These are phyloP conservation scores for Platorchestia sp. DNA, from an alignment of 1,140 invertebrate genomes.

Conservation along the genomic window DNA sequence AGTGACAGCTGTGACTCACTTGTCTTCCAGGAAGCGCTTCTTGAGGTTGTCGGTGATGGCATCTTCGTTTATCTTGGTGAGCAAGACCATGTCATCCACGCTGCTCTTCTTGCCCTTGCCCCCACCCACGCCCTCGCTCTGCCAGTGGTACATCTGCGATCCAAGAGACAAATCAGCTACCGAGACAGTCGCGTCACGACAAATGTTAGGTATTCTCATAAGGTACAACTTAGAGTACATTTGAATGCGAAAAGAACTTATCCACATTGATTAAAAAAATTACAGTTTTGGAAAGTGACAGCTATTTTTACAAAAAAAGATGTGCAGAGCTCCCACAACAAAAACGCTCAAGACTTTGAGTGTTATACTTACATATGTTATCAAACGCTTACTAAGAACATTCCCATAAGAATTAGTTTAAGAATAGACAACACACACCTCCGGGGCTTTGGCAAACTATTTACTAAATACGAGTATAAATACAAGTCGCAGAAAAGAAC, in stretches of 20 bases:
- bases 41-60: conserved; percentile 83
- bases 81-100: conserved; percentile 86
- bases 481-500: not conserved
- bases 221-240: not conserved
- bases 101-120: conserved; percentile 76
- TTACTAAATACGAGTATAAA: not conserved
- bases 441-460: not conserved
- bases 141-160: conserved; percentile 83
- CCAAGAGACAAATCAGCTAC: conserved; percentile 58
- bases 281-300: not conserved
- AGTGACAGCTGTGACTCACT: conserved; percentile 39
- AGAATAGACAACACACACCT: not conserved
- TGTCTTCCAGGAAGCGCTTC: conserved; percentile 81
- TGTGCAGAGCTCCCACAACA: not conserved
- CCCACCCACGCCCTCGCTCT: conserved; percentile 78
- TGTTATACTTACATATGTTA: not conserved
- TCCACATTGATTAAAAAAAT: not conserved
- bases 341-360: not conserved
- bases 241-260: not conserved
- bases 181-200: not conserved
- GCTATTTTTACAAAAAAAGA: not conserved
- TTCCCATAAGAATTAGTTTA: not conserved
- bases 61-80: conserved; percentile 80
- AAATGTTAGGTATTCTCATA: not conserved
- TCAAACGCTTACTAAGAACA: not conserved